Base-by-base conservation (phyloP, 2,888 invertebrate species). In the Orchestes rusci region DNA sequence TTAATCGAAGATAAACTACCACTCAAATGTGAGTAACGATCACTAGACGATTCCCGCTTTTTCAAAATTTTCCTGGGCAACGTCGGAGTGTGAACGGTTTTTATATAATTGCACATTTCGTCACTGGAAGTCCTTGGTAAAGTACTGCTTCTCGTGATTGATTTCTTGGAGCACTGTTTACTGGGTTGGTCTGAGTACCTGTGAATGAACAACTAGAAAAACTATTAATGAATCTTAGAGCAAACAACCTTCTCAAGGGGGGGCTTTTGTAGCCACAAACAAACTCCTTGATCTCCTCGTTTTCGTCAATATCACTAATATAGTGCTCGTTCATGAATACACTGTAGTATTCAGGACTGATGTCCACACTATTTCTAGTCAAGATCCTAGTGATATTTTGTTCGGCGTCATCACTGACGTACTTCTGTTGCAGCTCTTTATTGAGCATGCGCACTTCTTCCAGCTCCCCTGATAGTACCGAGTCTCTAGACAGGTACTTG, bases 301-400 rank as follows among this genome's bases (percentile, higher is more conserved):
- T 67, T 53, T 68, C 68, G 46, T 68, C 68, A 34, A 68, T 68
- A 45, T 68, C 68, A 5, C 67, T 67, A 51, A 68, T 68, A 55
- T 67, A 68, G 45, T 67, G 66, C 31, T 68, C 68, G 46, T 67
- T 68, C 47, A 59, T 63, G 48, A 59, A 65, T 1, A 63, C 55
- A 34, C 49, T 60, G 36, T 59, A 60, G 35, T 61, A 60, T 35
- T 62, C 62, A 1, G 62, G 62, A 33, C 50, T 50, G 4, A 45
- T 46, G n/a, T 48, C 48, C 12, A 27, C 31, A 8, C 32, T 31
- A 18, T 28, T 39, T 16, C 32, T 34, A 4, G 31, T 20, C 19
- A 40, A 41, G 20, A 46, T 35, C 20, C 42, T 34, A 43, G 46
- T 43, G 19, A 51, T 23, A 40, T 45, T 38, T 16, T 45, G 16